Conservation (phyloP, 2,888 invertebrate genomes). For the Arge pagana region DNA sequence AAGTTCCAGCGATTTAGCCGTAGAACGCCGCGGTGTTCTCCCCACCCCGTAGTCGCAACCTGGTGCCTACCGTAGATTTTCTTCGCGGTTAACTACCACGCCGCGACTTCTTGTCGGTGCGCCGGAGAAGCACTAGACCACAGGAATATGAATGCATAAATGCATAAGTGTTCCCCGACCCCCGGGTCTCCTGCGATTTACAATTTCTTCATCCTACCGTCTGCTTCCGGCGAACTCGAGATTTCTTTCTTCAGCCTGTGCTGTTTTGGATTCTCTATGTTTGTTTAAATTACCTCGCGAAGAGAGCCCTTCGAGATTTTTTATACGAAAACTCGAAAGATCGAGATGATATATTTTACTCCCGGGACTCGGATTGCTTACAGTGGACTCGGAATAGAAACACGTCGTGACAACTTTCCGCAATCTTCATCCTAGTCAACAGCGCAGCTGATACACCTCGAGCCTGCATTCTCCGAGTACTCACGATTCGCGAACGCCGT, state of each 20-base stretch:
- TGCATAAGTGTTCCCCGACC: conserved; percentile 53
- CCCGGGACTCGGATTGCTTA: conserved; percentile 14
- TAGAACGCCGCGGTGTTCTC: conserved; percentile 3
- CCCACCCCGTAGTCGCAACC: conserved; percentile 29
- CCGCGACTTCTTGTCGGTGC: conserved; percentile 45
- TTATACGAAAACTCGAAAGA: not conserved
- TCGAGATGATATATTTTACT: conserved; percentile 20
- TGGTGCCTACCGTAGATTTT: conserved; percentile 11
- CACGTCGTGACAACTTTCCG: no score
- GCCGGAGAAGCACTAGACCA: conserved; percentile 43
- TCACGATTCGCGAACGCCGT: no score
- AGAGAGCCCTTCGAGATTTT: not conserved
- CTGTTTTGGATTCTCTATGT: not conserved
- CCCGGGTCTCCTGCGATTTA: no score
- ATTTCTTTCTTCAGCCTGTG: conserved; percentile 15
- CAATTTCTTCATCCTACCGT: no score
- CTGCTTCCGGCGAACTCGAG: conserved; percentile 9
- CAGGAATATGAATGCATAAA: conserved; percentile 58
- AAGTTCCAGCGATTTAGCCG: not conserved
- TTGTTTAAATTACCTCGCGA: not conserved
- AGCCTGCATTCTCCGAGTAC: no score
- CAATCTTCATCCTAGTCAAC: no score
- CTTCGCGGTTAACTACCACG: conserved; percentile 24
- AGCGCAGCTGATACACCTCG: no score
- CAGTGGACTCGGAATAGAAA: conserved; percentile 23